Evolutionary conservation across 2,888 invertebrate species (phyloP).

Genomic region (Oeneis ivallda): DNA sequence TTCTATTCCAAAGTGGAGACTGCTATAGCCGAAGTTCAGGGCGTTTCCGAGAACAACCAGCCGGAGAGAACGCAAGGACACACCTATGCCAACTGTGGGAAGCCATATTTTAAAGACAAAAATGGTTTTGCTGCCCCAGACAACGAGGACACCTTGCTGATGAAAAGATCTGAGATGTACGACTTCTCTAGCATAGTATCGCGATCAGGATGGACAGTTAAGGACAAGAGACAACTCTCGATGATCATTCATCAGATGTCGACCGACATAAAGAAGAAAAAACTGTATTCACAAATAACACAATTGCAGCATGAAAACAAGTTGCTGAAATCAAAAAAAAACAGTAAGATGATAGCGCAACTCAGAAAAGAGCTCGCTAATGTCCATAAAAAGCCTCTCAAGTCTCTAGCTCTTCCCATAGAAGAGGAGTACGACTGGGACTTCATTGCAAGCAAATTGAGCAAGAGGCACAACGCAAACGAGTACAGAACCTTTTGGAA

Average conservation of each 20-base stretch:
- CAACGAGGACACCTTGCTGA: constrained; percentile 85
- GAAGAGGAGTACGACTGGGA: constrained; percentile 83
- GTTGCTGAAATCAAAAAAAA: too few relatives aligned
- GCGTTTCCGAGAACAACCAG: constrained; percentile 38
- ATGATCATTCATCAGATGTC: constrained; percentile 70
- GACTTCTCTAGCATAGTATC: constrained; percentile 73
- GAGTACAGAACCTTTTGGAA: constrained; percentile 88
- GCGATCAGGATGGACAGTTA: constrained; percentile 78
- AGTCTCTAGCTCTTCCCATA: constrained; percentile 61
- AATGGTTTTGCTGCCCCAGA: too few relatives aligned
- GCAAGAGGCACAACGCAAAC: constrained; percentile 80
- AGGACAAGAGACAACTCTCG: constrained; percentile 80
- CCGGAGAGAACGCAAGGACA: constrained; percentile 45
- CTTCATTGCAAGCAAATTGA: constrained; percentile 68
- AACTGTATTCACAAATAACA: too few relatives aligned
- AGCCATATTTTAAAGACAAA: too few relatives aligned
- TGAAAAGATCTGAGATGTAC: constrained; percentile 57
- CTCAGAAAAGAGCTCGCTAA: too few relatives aligned
- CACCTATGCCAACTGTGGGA: too few relatives aligned
- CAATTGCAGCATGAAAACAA: too few relatives aligned
- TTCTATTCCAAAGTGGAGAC: too few relatives aligned
- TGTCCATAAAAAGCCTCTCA: too few relatives aligned
- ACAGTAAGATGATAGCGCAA: too few relatives aligned
- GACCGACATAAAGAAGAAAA: too few relatives aligned
- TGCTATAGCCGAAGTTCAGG: too few relatives aligned